These are phyloP conservation scores for Lapara coniferarum DNA, from an alignment of 2,888 invertebrate species.

Conservation along the genomic window DNA sequence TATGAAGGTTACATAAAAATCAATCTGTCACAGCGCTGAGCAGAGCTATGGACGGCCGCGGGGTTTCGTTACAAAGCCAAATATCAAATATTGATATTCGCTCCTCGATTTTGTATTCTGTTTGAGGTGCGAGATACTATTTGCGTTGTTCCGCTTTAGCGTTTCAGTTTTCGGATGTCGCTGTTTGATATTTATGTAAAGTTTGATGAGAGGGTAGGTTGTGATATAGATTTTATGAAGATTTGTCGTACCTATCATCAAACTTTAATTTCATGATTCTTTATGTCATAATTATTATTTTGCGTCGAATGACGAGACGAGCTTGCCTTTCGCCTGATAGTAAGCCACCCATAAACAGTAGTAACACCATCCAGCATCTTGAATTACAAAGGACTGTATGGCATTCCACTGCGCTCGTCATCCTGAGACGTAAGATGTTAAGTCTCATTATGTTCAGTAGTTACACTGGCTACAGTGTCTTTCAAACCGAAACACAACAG, in stretches of 20 bases:
- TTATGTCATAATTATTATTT: neutral
- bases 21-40: slow-evolving; percentile 37
- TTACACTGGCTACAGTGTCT: too few relatives aligned
- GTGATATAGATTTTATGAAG: slow-evolving; percentile 31
- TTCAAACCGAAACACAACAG: too few relatives aligned
- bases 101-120: slow-evolving; percentile 75
- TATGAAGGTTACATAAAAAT: slow-evolving; percentile 17
- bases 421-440: too few relatives aligned
- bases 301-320: too few relatives aligned
- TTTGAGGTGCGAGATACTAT: slow-evolving; percentile 78
- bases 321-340: too few relatives aligned
- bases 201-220: slow-evolving; percentile 26
- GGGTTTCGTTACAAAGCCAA: slow-evolving; percentile 78
- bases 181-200: slow-evolving; percentile 22
- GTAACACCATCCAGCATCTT: too few relatives aligned
- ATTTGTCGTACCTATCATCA: neutral
- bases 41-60: slow-evolving; percentile 53
- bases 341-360: too few relatives aligned
- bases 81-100: slow-evolving; percentile 82
- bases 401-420: too few relatives aligned
- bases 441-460: too few relatives aligned
- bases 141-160: slow-evolving; percentile 49
- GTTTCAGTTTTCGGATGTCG: slow-evolving; percentile 39
- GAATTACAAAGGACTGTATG: too few relatives aligned
- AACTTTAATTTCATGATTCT: neutral